Evolutionary conservation across 2,888 invertebrate genomes (phyloP).

Genomic region (Bembecia ichneumoniformis): DNA sequence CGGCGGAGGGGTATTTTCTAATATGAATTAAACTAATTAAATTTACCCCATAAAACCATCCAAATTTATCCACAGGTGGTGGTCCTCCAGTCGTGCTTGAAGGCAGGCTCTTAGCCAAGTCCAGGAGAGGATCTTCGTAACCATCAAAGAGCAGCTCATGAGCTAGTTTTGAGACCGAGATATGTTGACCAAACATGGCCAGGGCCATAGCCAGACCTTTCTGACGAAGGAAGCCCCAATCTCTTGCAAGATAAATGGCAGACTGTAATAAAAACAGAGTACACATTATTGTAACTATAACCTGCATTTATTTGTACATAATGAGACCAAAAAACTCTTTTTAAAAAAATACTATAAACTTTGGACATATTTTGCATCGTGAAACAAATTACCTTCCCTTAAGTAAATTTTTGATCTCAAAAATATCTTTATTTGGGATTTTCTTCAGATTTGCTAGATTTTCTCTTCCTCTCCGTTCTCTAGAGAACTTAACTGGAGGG

Average conservation of each 20-base stretch:
- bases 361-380: not conserved
- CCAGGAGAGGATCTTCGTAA: constrained; percentile 81
- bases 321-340: not conserved
- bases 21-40: no score
- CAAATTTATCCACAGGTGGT: constrained; percentile 83
- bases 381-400: no score
- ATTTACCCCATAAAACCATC: constrained; percentile 81
- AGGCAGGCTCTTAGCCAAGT: constrained; percentile 74
- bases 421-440: no score
- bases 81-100: constrained; percentile 68
- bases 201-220: constrained; percentile 74
- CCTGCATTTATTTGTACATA: not conserved
- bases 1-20: no score
- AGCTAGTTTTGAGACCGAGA: constrained; percentile 75
- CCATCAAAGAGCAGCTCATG: constrained; percentile 85
- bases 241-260: constrained; percentile 71
- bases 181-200: constrained; percentile 64
- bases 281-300: constrained; percentile 3
- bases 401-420: no score
- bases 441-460: no score
- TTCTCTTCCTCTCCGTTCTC: no score
- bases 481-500: no score
- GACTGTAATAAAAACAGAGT: constrained; percentile 55
- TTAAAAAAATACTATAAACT: not conserved
- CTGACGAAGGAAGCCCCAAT: constrained; percentile 72